Evolutionary conservation across 2,113 vertebrate genomes (phyloP).

Genomic region (Anguilla rostrata): DNA sequence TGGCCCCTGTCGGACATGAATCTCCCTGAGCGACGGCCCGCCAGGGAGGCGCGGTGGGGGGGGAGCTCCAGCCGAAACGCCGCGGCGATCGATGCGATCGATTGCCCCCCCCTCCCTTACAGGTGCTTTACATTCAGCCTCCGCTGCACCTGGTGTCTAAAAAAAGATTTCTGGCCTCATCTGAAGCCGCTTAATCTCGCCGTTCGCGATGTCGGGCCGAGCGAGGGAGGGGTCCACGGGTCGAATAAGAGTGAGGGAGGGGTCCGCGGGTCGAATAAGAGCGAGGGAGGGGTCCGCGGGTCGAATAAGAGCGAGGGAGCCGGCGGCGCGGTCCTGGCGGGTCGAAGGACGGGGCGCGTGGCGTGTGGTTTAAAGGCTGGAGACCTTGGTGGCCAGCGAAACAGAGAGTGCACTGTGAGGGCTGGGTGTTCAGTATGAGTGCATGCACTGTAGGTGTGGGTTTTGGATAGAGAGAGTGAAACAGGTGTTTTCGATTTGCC

Average conservation of each 20-base stretch:
- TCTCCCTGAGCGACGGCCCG: neutral
- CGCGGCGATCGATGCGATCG: conserved; percentile 34
- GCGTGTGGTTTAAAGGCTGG: neutral
- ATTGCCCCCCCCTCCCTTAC: conserved; percentile 13
- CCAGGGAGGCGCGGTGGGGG: neutral
- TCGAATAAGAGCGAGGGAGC: neutral
- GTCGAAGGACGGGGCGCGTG: neutral
- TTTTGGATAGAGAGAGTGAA: neutral
- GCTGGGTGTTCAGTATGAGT: no score
- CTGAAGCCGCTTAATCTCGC: neutral
- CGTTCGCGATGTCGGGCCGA: neutral
- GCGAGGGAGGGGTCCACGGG: neutral
- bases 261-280: neutral
- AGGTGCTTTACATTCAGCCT: conserved; percentile 25
- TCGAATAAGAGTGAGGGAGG: neutral
- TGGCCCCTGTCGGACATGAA: neutral
- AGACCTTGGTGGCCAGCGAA: neutral
- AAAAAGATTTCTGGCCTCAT: conserved; percentile 3
- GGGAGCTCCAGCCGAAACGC: neutral
- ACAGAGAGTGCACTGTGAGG: neutral
- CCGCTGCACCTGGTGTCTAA: conserved; percentile 20
- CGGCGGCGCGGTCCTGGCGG: neutral
- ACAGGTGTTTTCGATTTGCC: conserved; percentile 9
- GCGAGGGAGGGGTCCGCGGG: neutral
- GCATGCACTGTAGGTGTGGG: neutral